Evolutionary conservation across 2,888 invertebrate genomes (phyloP).

Genomic region (Chrysolina americana): DNA sequence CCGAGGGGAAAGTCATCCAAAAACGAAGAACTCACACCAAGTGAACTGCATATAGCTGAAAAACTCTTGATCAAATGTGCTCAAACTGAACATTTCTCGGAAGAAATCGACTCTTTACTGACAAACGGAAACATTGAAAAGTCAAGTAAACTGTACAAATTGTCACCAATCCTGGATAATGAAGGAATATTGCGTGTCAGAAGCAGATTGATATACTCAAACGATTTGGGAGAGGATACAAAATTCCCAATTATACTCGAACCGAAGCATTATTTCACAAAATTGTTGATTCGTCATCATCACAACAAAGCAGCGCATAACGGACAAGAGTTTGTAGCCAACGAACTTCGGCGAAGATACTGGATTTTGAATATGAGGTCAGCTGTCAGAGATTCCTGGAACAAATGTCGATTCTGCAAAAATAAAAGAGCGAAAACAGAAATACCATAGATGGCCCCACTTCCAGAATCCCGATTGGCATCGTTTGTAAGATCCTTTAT

Average conservation of each 20-base stretch:
- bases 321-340: not conserved
- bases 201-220: not conserved
- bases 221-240: not conserved
- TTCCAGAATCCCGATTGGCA: not conserved
- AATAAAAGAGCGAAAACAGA: not conserved
- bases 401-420: not conserved
- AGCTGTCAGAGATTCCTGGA: not conserved
- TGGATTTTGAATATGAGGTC: not conserved
- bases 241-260: not conserved
- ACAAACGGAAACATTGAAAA: not conserved
- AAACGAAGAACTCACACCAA: not conserved
- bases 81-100: not conserved
- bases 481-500: not conserved
- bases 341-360: not conserved
- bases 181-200: not conserved
- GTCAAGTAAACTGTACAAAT: not conserved
- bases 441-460: not conserved
- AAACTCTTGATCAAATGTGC: not conserved
- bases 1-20: not conserved
- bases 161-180: not conserved
- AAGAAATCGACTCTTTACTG: not conserved
- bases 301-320: constrained; percentile 1
- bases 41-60: not conserved
- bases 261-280: not conserved
- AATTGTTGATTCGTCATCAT: not conserved